Evolutionary conservation across 2,888 invertebrate genomes (phyloP), one percentile per base, ranked within the genome.

Genomic region (Psylliodes chrysocephalus): DNA sequence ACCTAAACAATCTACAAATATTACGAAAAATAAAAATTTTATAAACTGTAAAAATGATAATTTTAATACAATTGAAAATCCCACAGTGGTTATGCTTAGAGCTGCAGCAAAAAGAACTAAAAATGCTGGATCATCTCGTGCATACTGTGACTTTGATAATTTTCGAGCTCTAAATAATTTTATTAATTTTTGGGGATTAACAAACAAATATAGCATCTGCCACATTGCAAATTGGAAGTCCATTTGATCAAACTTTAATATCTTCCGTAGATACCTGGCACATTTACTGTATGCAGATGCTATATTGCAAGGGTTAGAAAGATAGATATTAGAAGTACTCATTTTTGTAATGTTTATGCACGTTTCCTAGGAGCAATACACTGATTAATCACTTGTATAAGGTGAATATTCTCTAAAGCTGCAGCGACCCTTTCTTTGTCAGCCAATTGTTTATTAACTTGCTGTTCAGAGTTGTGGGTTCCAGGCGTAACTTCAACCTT

Each of bases 171-270:
- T 93, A 82, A 97, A 98, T 84, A 98, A 96, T 81, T 96, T 89
- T 80, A 96, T 96, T 33, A 99, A 96, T 87, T 96, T 98, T 78
- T 98, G 97, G n/a, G 98, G 98, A 0, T 96, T 88, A 56, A 93
- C 87, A 79, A 99, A 94, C 67, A 99, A 85, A 81, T 97, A 97
- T 0, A 97, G 83, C 95, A 98, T 98, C 87, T 99, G 98, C 98
- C 98, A 99, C n/a, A 93, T 85, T 0, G 98, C 98, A 85, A 96
- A 98, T 81, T 99, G 97, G 84, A 99, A 99, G 84, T 99, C 98
- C 98, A 99, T 99, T 84, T 98, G 98, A 77, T 94, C 90, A 79
- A 96, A 96, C 82, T 94, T 93, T 64, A 95, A 86, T 64, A 96
- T 83, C 77, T 95, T 87, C 71, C 93, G 85, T 54, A 96, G 84